These are phyloP conservation scores for Trogon melanurus DNA, from an alignment of 2,113 vertebrate species.

Conservation along the genomic window DNA sequence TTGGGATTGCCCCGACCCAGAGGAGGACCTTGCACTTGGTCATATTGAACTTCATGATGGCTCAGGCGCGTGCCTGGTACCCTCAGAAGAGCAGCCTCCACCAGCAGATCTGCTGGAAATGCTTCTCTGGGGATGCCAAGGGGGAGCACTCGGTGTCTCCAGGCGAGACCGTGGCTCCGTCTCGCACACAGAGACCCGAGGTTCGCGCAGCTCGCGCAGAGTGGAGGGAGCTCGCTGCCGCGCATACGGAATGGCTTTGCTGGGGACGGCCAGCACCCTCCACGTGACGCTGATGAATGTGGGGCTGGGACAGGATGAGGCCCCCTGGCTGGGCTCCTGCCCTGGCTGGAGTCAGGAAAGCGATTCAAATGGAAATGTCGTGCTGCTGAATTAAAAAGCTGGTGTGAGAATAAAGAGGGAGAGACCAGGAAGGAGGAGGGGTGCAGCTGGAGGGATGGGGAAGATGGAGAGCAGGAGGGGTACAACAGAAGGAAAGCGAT, in stretches of 20 bases:
- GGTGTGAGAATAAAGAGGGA: neutral
- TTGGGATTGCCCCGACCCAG: too few relatives aligned
- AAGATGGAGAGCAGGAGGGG: neutral
- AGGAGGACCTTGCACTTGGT: too few relatives aligned
- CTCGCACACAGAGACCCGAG: neutral
- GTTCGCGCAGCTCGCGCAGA: neutral
- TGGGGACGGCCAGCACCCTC: neutral
- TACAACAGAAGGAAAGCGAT: neutral
- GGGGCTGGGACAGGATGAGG: neutral
- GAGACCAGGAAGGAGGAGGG: neutral
- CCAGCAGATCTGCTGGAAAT: neutral
- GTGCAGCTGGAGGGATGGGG: conserved; percentile 1
- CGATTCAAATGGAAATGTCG: conserved; percentile 39
- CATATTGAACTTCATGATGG: too few relatives aligned
- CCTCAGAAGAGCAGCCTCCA: neutral
- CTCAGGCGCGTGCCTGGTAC: neutral
- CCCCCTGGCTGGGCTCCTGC: neutral
- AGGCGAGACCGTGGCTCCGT: rapidly evolving
- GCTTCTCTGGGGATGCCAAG: neutral
- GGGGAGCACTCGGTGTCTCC: neutral
- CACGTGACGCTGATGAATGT: neutral
- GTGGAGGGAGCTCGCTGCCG: neutral
- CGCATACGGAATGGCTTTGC: neutral
- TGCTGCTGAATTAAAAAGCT: neutral
- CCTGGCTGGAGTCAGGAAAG: neutral